A percentile compares a stretch with the other conserved stretches of the same genome.
Evolutionary conservation across 2,113 vertebrate genomes (phyloP).

Genomic region (Physeter macrocephalus): DNA sequence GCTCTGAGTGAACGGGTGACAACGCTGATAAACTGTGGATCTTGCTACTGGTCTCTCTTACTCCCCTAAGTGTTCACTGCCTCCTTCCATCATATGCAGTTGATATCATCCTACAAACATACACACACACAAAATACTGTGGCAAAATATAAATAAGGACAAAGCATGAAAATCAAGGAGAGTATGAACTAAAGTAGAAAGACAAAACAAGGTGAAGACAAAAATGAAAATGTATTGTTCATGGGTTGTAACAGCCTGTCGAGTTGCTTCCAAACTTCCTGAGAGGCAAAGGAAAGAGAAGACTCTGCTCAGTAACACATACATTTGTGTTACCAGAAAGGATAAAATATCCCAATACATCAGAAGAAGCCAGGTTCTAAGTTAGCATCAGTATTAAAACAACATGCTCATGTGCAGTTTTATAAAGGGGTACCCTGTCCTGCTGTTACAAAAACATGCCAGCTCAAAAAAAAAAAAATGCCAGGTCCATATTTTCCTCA

Average conservation of each 20-base stretch:
- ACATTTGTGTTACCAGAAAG: neutral
- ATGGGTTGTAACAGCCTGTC: neutral
- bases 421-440: rapidly evolving
- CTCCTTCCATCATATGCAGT: neutral
- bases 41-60: neutral
- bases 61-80: neutral
- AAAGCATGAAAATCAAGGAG: neutral
- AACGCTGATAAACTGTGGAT: neutral
- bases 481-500: neutral
- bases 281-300: neutral
- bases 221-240: neutral
- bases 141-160: neutral
- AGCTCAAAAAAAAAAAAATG: too few species aligned
- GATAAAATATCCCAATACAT: neutral
- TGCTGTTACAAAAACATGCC: too few species aligned
- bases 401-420: neutral
- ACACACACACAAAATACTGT: neutral
- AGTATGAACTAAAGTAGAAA: neutral
- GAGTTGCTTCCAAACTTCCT: neutral
- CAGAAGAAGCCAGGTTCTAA: neutral
- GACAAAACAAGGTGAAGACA: neutral
- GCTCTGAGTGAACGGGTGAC: neutral
- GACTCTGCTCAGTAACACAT: neutral
- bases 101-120: neutral
- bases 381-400: neutral